Percentiles rank a stretch among this genome's conserved stretches.
Evolutionary conservation across 2,113 vertebrate species (phyloP).

Genomic region (Aegotheles bennettii): DNA sequence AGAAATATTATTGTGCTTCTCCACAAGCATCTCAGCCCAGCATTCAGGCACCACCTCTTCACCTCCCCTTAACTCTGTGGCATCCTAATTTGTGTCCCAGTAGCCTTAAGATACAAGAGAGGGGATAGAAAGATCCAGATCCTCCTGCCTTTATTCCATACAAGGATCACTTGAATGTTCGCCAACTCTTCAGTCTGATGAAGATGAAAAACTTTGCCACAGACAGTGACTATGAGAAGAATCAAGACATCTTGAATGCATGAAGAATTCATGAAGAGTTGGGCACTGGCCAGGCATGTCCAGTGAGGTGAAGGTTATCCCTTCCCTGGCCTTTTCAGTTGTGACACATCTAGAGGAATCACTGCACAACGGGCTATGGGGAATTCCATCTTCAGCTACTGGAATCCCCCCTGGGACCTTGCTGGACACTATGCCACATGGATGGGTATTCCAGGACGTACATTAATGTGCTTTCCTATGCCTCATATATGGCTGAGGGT

Average conservation of each 20-base stretch:
- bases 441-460: accelerated
- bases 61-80: neutral
- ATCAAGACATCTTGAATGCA: accelerated
- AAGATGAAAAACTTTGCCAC: neutral
- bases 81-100: neutral
- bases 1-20: neutral
- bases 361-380: accelerated
- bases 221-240: neutral
- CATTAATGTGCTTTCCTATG: neutral
- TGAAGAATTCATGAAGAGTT: accelerated
- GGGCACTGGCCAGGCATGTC: accelerated
- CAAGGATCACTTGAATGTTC: neutral
- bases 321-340: neutral
- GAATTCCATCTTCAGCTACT: neutral
- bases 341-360: accelerated
- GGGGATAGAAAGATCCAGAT: neutral
- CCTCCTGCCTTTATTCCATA: neutral
- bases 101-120: neutral
- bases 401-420: neutral
- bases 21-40: neutral
- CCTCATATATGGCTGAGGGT: accelerated
- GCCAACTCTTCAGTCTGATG: neutral
- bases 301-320: accelerated
- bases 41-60: neutral
- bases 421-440: accelerated